Conservation (phyloP, 2,113 vertebrate genomes). For the Colistium nudipinnis region DNA sequence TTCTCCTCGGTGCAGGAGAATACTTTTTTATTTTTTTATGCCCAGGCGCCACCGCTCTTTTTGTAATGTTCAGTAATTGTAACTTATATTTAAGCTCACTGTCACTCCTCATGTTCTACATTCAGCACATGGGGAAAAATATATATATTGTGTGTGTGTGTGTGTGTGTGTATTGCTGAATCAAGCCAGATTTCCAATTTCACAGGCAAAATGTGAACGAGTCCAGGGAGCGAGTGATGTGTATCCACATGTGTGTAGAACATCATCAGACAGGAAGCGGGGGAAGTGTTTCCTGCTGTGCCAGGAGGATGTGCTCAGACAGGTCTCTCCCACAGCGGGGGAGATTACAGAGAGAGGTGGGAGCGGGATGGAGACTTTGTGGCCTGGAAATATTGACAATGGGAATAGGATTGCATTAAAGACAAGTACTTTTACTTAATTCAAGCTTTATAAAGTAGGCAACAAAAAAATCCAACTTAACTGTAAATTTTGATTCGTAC, state of each 20-base stretch:
- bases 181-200: slow-evolving; percentile 23
- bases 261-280: slow-evolving; percentile 36
- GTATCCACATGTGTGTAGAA: slow-evolving; percentile 36
- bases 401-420: slow-evolving; percentile 12
- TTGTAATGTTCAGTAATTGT: slow-evolving; percentile 13
- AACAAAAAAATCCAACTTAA: not conserved
- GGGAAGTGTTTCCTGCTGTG: slow-evolving; percentile 41
- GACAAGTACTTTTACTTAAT: not conserved
- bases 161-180: slow-evolving; percentile 16
- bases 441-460: not conserved
- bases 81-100: slow-evolving; percentile 13
- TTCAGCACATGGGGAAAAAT: not conserved
- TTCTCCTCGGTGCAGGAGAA: slow-evolving; percentile 44
- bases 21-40: slow-evolving; percentile 37
- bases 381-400: not conserved
- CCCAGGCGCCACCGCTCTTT: slow-evolving; percentile 5
- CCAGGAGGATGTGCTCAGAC: slow-evolving; percentile 40
- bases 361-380: slow-evolving; percentile 15
- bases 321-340: slow-evolving; percentile 46
- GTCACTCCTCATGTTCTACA: not conserved
- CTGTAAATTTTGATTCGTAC: too few relatives aligned
- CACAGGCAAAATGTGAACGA: slow-evolving; percentile 16
- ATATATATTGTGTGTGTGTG: too few relatives aligned
- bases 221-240: slow-evolving; percentile 38
- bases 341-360: slow-evolving; percentile 31